These are phyloP conservation scores for Neoascia interrupta DNA, from an alignment of 2,888 invertebrate genomes.

Conservation along the genomic window DNA sequence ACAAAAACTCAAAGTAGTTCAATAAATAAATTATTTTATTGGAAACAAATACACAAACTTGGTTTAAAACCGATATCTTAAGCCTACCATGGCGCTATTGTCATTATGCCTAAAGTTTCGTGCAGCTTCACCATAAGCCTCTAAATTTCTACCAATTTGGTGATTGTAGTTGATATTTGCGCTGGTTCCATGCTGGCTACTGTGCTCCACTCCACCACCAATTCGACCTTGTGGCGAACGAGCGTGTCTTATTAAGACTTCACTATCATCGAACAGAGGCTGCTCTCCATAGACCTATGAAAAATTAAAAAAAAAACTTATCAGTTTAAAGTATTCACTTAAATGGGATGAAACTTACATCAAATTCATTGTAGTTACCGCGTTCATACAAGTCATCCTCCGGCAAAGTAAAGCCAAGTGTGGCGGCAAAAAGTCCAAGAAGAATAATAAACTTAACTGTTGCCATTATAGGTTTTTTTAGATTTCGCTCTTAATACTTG, in stretches of 20 bases:
- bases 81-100: slow-evolving; percentile 29
- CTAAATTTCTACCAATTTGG: slow-evolving; percentile 26
- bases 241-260: neutral
- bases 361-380: neutral
- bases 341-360: neutral
- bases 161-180: slow-evolving; percentile 31
- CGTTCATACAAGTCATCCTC: neutral
- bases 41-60: too few relatives aligned
- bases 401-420: slow-evolving; percentile 26
- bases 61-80: slow-evolving; percentile 29
- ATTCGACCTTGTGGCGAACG: slow-evolving; percentile 36
- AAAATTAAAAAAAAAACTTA: neutral
- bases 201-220: neutral
- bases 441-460: slow-evolving; percentile 13
- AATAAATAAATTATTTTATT: too few relatives aligned
- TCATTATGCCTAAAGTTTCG: slow-evolving; percentile 40
- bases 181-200: slow-evolving; percentile 1
- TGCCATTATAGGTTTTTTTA: neutral
- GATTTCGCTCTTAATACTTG: too few relatives aligned
- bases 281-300: neutral
- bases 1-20: too few relatives aligned
- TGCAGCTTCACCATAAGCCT: slow-evolving; percentile 12
- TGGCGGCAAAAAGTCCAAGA: slow-evolving; percentile 11
- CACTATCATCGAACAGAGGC: neutral
- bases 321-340: neutral